Base-by-base conservation (phyloP, 2,113 vertebrate genomes). In the Mormyrus iriodes region DNA sequence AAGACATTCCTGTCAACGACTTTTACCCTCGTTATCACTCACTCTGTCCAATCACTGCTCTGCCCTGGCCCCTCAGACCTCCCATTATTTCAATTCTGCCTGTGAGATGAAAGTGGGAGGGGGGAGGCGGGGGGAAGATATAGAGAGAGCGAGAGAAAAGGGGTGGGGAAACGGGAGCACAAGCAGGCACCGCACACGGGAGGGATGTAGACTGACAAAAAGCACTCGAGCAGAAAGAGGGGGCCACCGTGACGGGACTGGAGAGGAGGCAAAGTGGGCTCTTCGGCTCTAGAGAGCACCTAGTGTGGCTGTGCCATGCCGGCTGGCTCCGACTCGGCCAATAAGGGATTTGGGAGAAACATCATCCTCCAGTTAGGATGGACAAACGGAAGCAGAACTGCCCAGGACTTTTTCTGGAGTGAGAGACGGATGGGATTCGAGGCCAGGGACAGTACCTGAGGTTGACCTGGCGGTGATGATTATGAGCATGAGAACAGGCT, bases 221-320 rank as follows among this genome's bases (percentile, higher is more conserved):
- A 93, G 84, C 86, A 87, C 19, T 3, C 31, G 13, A 48, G 49
- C 27, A 19, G 51, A 88, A 90, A 86, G 90, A 92, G 93, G 93
- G 92, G 92, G 93, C 93, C 93, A 95, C 92, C 93, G 93, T 92
- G 90, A 42, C 46, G 89, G 93, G 93, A 94, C 48, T 51, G 85
- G 51, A 53, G 49, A n/a, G 39, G n/a, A 53, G 10, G 95, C 95
- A 95, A 95, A 93, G 92, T 86, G 91, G 93, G 93, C 93, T 91
- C 91, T 90, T 89, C 91, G 90, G 92, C 90, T 89, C 94, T 93
- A 93, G 92, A 90, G 88, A 92, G 91, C 90, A 90, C 91, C 61
- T 91, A 92, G 92, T 93, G 93, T 90, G 91, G 91, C 92, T 90
- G 92, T 90, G 89, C 89, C 93, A 94, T 27, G n/a, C 88, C 2